These are phyloP conservation scores for Aspidiotus destructor DNA, from an alignment of 2,888 invertebrate genomes.

Conservation along the genomic window DNA sequence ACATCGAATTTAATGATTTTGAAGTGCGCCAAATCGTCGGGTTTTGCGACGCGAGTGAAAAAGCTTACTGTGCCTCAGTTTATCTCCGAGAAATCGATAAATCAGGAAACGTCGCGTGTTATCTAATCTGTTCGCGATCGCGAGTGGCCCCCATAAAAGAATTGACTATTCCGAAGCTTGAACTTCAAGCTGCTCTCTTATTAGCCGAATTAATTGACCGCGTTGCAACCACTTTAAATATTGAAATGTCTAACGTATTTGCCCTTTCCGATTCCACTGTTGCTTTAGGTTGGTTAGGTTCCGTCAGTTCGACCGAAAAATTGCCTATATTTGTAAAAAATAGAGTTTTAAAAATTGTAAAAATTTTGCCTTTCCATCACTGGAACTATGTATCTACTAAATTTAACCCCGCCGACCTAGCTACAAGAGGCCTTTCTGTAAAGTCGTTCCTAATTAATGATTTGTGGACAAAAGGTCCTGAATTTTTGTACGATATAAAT, in stretches of 20 bases:
- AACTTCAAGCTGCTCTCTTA: conserved; percentile 34
- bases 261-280: conserved; percentile 22
- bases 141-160: conserved; percentile 34
- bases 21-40: conserved; percentile 29
- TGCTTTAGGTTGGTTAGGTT: conserved; percentile 15
- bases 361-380: background rate
- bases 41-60: conserved; percentile 35
- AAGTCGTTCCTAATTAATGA: background rate
- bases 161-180: conserved; percentile 33
- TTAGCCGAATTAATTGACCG: conserved; percentile 30
- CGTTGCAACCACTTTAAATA: conserved; percentile 4
- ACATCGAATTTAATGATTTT: background rate
- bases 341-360: background rate
- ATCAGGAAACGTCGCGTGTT: conserved; percentile 42
- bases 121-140: conserved; percentile 48
- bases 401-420: conserved; percentile 2
- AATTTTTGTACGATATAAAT: background rate
- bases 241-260: background rate
- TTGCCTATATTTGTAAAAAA: conserved; percentile 4
- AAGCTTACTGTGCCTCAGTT: conserved; percentile 30
- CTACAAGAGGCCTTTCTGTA: background rate
- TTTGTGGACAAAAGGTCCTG: background rate
- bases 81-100: conserved; percentile 33
- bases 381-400: background rate
- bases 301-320: background rate